Base-by-base conservation (phyloP, 2,113 vertebrate genomes). In the Rutilus rutilus region DNA sequence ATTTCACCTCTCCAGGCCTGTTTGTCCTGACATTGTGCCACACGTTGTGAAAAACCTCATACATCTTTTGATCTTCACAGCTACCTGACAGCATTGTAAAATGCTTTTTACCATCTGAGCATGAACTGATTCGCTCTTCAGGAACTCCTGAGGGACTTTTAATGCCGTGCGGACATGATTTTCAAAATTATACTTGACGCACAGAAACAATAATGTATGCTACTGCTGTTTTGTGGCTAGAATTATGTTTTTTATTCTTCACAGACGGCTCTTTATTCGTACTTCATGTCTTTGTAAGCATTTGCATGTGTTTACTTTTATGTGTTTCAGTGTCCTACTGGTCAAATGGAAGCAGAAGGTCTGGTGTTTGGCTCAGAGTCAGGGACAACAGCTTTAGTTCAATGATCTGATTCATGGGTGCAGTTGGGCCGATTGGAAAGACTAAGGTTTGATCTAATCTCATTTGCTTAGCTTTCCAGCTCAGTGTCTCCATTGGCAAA, bases 401-500 rank as follows among this genome's bases (percentile, higher is more conserved):
- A 78, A 79, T 78, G 6, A 71, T 91, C 79, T 77, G 84, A 89
- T 87, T 77, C 4, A 60, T 69, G 85, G 76, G 73, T 83, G 85
- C 50, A 50, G 59, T 47, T n/a, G 78, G 78, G 78, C 59, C 12
- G 80, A 82, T 3, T 87, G 85, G 57, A 85, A 36, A 86, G 75
- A 84, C 87, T 77, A 86, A 54, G 77, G 52, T 50, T 60, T 88
- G 83, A 64, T 89, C 77, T 90, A 84, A 90, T 89, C 82, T 60
- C 89, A 90, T 92, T 91, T 90, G 88, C 75, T 90, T 89, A 91
- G 92, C 86, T 75, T 89, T 88, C 89, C 90, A 88, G 90, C 87
- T 88, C 89, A 91, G 47, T 54, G 33, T 90, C 88, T 90, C 88
- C 79, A 91, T 89, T 89, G 59, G 90, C 89, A 92, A 93, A 94